A percentile compares a stretch with the other conserved stretches of the same genome.
phyloP scores from a whole-genome alignment of 2,888 invertebrate species.

The Diarsia rubi region DNA sequence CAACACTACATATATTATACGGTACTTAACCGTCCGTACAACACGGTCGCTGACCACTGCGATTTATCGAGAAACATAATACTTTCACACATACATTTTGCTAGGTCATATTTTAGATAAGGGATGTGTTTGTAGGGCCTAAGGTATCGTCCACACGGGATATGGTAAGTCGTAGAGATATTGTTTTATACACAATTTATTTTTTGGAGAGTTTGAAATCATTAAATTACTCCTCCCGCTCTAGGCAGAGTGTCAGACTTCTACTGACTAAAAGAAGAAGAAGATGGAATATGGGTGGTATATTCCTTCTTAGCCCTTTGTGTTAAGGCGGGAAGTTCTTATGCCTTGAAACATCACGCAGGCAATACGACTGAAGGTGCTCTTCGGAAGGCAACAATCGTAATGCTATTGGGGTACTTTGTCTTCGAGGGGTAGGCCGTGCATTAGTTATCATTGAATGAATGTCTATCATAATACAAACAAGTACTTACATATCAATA shows the following conservation, averaged over 20 bases:
- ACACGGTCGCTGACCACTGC: constrained; percentile 12
- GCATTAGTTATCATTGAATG: neutral
- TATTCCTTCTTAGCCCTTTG: too few species aligned
- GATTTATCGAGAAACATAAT: constrained; percentile 11
- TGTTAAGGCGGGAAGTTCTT: too few species aligned
- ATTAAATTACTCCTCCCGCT: too few species aligned
- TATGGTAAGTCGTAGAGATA: neutral
- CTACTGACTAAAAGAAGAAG: too few species aligned
- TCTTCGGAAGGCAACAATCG: neutral
- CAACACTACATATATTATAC: constrained; percentile 7
- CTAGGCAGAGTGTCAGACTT: too few species aligned
- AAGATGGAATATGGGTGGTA: too few species aligned
- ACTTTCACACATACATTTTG: constrained; percentile 16
- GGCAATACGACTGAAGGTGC: neutral
- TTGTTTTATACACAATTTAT: neutral
- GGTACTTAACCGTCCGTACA: neutral
- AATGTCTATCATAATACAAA: neutral
- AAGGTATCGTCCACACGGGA: constrained; percentile 12
- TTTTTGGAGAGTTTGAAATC: too few species aligned
- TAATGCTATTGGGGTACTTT: neutral
- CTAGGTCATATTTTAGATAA: constrained; percentile 7
- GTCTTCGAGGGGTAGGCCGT: neutral
- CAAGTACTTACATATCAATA: constrained; percentile 94
- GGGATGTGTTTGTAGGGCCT: neutral
- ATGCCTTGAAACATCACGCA: too few species aligned